Conservation (phyloP, 64 coral and sea anemone species). For the Pocillopora damicornis region DNA sequence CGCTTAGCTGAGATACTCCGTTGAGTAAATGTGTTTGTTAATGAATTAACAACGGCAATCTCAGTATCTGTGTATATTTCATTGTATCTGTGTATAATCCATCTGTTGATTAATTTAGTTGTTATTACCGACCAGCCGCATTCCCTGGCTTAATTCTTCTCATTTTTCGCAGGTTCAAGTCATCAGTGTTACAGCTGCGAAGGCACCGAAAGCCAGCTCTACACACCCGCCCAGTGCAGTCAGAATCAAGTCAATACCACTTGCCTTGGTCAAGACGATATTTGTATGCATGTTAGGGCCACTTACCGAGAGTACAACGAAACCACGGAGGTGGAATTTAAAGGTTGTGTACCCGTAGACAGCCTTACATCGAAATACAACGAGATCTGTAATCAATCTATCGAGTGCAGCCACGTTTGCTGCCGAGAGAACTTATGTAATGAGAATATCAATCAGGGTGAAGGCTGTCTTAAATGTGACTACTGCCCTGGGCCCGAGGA, state of each 20-base stretch:
- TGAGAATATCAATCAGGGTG: neutral
- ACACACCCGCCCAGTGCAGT: neutral
- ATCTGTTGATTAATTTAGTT: no score
- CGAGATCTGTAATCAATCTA: neutral
- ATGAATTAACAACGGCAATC: no score
- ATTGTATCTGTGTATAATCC: no score
- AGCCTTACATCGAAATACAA: neutral
- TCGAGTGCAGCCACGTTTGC: neutral
- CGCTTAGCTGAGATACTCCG: no score
- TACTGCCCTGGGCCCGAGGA: neutral
- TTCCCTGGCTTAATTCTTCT: neutral
- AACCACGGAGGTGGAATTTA: neutral
- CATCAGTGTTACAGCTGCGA: conserved; percentile 1
- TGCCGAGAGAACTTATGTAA: neutral
- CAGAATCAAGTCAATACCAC: neutral
- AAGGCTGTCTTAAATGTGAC: neutral
- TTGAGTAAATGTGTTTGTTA: no score
- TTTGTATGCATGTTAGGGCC: neutral
- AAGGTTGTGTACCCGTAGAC: neutral
- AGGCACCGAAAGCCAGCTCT: neutral
- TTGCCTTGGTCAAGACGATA: neutral
- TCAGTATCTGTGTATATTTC: no score
- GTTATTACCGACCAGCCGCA: no score
- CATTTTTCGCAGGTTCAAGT: neutral
- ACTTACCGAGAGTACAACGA: neutral